A percentile compares a stretch with the other conserved stretches of the same genome.
Evolutionary conservation across 2,888 invertebrate species (phyloP).

Genomic region (Dione vanillae): DNA sequence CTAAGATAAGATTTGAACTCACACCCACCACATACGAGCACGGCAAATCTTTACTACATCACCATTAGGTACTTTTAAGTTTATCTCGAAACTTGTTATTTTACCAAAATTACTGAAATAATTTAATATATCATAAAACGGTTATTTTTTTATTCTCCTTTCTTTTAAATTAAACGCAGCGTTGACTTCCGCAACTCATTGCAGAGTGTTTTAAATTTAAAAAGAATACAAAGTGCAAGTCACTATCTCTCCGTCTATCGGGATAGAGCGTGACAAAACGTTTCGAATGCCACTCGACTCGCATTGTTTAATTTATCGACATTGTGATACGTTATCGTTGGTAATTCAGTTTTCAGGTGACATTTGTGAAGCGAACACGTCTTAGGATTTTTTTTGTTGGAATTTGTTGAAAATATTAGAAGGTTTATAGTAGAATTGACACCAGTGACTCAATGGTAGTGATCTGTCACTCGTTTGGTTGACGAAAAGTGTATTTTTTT

Average conservation of each 20-base stretch:
- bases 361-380: constrained; percentile 1
- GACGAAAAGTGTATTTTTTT: too few relatives aligned
- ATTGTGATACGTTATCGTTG: constrained; percentile 28
- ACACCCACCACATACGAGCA: too few relatives aligned
- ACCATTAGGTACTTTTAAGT: too few relatives aligned
- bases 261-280: background rate
- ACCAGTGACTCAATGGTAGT: constrained; percentile 10
- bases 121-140: background rate
- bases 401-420: background rate
- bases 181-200: background rate
- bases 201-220: background rate
- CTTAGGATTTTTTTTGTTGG: background rate
- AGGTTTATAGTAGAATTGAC: background rate
- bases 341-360: constrained; percentile 27
- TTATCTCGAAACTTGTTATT: too few relatives aligned
- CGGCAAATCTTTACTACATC: too few relatives aligned
- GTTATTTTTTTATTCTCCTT: too few relatives aligned
- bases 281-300: background rate
- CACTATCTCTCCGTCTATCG: background rate
- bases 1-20: too few relatives aligned
- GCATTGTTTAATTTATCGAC: constrained; percentile 9
- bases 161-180: too few relatives aligned
- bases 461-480: background rate
- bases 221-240: background rate
- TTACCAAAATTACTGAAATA: background rate